Evolutionary conservation across 2,113 vertebrate species (phyloP).

Genomic region (Eptatretus burgeri): DNA sequence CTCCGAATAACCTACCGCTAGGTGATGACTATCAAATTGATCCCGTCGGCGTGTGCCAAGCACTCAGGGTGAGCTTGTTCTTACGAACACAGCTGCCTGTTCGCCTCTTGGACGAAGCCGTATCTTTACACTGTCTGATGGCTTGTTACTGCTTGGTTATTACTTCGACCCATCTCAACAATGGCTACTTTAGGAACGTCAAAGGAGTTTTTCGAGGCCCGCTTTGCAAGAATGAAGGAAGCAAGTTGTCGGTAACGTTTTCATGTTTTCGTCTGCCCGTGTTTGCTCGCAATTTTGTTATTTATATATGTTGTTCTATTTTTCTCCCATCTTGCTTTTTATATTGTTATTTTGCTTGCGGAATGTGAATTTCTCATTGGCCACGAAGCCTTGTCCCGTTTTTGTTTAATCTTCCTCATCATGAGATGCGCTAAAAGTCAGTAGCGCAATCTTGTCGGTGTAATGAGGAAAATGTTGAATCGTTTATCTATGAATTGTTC

Average conservation of each 20-base stretch:
- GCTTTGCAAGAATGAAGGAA: constrained; percentile 8
- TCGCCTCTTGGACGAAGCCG: no score
- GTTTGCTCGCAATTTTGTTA: constrained; percentile 11
- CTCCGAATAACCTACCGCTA: no score
- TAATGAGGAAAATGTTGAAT: no score
- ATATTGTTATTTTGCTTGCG: constrained; percentile 19
- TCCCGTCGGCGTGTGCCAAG: no score
- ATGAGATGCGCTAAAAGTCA: no score
- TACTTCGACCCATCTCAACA: constrained; percentile 9
- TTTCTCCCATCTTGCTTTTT: constrained; percentile 21
- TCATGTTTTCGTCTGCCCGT: neutral
- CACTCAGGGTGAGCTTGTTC: no score
- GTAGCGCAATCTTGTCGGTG: no score
- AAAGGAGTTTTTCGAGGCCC: constrained; percentile 11
- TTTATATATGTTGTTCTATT: constrained; percentile 14
- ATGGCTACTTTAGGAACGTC: constrained; percentile 9
- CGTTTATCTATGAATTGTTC: no score
- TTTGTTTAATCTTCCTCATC: no score
- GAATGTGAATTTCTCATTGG: constrained; percentile 25
- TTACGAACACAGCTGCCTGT: no score
- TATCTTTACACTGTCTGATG: neutral
- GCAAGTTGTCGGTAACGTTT: constrained; percentile 7
- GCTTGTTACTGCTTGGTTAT: constrained; percentile 9
- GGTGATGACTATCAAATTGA: no score
- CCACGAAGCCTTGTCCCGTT: no score